Evolutionary conservation across 2,888 invertebrate species (phyloP), one percentile per base, ranked within the genome.

Genomic region (Diloba caeruleocephala): DNA sequence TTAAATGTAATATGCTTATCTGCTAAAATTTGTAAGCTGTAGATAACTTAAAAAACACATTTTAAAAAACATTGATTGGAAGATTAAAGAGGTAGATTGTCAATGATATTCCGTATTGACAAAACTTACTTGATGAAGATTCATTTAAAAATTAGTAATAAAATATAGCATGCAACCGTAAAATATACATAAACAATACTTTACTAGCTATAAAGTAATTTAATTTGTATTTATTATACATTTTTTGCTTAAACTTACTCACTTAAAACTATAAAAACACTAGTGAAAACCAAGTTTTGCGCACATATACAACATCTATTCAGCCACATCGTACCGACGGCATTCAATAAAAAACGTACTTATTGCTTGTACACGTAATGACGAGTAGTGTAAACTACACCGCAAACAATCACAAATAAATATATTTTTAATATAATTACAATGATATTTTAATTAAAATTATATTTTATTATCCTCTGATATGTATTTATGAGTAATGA

Each of bases 301-400:
- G 68, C 90, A 92, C 91, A 88, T 58, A 81, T 84, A 92, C 92
- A 90, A 92, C 91, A 92, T 80, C 89, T 74, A 92, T 44, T 81
- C 84, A 85, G 89, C 88, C 90, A 85, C 64, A 71, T 87, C 88
- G 62, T 77, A 61, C 72, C 77, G 84, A 89, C 88, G 85, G 89
- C 90, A 71, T 84, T 67, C 79, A 63, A 87, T 90, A 90, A 89
- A 21, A 91, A 91, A 87, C 82, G 77, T 90, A 87, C 23, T 92
- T 93, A 93, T 93, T 93, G 93, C 93, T 93, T 92, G 86, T 93
- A 92, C 92, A 93, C 93, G 93, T 93, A 92, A 89, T 91, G 81
- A 87, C 85, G 56, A 50, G 71, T 69, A 71, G 68, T 75, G 68
- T 63, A 71, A 69, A 68, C 88, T 82, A 84, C 83, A 84, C 80